Evolutionary conservation across 2,797 vertebrate species (phyloP).

Genomic region (Betta splendens): DNA sequence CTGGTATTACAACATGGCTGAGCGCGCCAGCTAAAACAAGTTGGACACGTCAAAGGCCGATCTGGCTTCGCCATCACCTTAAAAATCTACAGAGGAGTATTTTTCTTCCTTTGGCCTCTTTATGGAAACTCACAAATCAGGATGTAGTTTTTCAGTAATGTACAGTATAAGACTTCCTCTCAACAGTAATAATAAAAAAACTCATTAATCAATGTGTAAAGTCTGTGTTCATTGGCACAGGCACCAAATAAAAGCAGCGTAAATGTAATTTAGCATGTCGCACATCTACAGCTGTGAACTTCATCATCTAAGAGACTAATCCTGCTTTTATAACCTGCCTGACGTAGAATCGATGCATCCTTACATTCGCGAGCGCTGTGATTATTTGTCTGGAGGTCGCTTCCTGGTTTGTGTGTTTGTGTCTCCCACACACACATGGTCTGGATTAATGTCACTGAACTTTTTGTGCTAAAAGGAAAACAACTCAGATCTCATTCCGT

Average conservation of each 20-base stretch:
- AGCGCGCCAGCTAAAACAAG: constrained; percentile 17
- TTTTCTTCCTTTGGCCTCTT: constrained; percentile 41
- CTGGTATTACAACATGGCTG: constrained; percentile 19
- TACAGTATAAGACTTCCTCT: constrained; percentile 5
- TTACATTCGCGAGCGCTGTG: not conserved
- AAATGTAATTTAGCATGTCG: constrained; percentile 23
- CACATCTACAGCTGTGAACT: constrained; percentile 9
- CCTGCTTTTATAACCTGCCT: not conserved
- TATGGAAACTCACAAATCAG: constrained; percentile 49
- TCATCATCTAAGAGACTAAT: constrained; percentile 8
- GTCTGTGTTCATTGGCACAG: constrained; percentile 45
- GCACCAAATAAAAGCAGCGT: constrained; percentile 29
- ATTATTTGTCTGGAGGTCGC: constrained; percentile 5
- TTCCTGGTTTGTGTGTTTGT: constrained; percentile 6
- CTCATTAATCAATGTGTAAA: constrained; percentile 6
- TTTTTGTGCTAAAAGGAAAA: constrained; percentile 20
- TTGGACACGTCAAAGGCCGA: constrained; percentile 25
- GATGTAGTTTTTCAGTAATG: constrained; percentile 14
- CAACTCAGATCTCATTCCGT: not conserved
- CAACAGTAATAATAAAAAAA: constrained; percentile 23
- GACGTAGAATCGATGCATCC: not conserved
- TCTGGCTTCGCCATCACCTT: constrained; percentile 24
- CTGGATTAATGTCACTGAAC: constrained; percentile 3
- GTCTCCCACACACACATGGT: constrained; percentile 11
- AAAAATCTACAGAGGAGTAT: constrained; percentile 21